phyloP scores from a whole-genome alignment of 2,113 vertebrate species.

The Tor tambroides region DNA sequence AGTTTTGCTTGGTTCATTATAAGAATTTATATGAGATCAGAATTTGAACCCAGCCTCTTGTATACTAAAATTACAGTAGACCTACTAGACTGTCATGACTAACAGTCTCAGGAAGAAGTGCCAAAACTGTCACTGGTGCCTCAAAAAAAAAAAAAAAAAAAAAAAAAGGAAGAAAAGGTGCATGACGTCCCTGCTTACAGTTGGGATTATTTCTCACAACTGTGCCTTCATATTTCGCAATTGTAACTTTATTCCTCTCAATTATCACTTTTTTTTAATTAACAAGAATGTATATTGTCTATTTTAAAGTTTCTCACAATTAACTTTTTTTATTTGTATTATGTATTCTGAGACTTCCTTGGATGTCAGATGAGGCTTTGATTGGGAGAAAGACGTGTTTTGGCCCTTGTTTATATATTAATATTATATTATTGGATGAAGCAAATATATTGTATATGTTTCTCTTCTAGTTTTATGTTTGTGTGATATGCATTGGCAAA shows the following conservation, averaged over 20 bases:
- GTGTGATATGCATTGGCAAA: not conserved
- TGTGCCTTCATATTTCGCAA: no score
- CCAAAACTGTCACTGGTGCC: not conserved
- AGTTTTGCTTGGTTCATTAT: not conserved
- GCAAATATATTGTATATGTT: not conserved
- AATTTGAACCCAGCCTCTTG: not conserved
- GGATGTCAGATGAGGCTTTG: not conserved
- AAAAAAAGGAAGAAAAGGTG: no score
- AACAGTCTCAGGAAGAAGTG: not conserved
- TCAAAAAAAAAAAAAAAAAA: no score
- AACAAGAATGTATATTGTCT: no score
- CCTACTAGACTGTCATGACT: not conserved
- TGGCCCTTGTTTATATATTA: not conserved
- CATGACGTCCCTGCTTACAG: no score
- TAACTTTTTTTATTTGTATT: not conserved
- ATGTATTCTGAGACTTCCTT: not conserved
- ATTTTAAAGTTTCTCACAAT: no score
- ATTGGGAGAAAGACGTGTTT: not conserved
- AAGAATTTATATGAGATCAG: not conserved
- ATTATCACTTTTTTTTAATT: no score
- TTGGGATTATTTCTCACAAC: no score
- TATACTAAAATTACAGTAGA: not conserved
- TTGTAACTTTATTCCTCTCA: no score
- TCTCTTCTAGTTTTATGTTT: not conserved
- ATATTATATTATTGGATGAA: not conserved